Evolutionary conservation across 2,113 vertebrate genomes (phyloP).

Genomic region (Macroglossus sobrinus): DNA sequence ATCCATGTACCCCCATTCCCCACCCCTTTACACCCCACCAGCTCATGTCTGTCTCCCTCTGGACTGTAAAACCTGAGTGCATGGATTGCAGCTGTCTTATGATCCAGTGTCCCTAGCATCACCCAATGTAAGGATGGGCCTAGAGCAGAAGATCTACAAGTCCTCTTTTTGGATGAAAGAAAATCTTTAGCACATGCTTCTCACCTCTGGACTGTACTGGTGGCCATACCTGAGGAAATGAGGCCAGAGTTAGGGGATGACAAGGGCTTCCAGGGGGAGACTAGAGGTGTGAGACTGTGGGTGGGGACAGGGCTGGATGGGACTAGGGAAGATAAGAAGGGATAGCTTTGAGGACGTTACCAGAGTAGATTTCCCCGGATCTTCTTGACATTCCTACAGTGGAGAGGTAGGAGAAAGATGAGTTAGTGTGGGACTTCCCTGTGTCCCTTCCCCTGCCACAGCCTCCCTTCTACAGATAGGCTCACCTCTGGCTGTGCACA

Average conservation of each 20-base stretch:
- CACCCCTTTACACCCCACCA: no score
- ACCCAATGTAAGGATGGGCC: not conserved
- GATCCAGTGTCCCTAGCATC: not conserved
- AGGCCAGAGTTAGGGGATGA: conserved; percentile 43
- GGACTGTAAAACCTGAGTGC: not conserved
- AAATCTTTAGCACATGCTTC: not conserved
- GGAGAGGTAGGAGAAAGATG: not conserved
- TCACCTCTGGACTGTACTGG: conserved; percentile 74
- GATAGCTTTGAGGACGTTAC: conserved; percentile 63
- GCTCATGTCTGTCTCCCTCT: not conserved
- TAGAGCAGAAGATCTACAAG: not conserved
- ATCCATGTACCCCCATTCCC: not conserved
- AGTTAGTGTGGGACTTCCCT: not conserved
- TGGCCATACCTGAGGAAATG: conserved; percentile 74
- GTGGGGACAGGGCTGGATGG: not conserved
- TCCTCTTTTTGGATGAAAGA: conserved; percentile 2
- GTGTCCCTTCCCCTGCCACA: not conserved
- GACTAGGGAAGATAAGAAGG: not conserved
- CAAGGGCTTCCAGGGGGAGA: not conserved
- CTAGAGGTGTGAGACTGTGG: not conserved
- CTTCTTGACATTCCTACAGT: conserved; percentile 71
- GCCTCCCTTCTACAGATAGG: not conserved
- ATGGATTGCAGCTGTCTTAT: not conserved
- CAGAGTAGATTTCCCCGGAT: conserved; percentile 78
- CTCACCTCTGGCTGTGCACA: conserved; percentile 76